Conservation (phyloP, 2,888 invertebrate species). For the Caenorhabditis angaria region DNA sequence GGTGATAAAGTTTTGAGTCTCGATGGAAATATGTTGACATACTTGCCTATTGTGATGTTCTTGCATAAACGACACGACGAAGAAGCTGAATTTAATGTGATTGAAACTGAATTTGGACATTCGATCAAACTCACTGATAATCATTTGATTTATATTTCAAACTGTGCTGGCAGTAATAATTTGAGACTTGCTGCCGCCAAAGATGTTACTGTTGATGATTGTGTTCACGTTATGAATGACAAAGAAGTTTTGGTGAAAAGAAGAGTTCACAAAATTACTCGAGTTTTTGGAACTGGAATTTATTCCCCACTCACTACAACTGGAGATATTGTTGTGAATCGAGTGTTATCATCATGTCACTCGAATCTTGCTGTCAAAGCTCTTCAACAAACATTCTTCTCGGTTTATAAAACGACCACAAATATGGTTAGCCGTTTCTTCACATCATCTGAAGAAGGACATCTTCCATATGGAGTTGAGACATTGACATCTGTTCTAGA, state of each 20-base stretch:
- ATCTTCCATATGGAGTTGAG: constrained; percentile 66
- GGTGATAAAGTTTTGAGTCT: constrained; percentile 68
- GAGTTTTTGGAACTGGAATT: constrained; percentile 58
- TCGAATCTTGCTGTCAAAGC: constrained; percentile 62
- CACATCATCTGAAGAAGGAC: constrained; percentile 22
- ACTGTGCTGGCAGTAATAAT: constrained; percentile 42
- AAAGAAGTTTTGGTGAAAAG: constrained; percentile 26
- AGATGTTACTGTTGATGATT: constrained; percentile 55
- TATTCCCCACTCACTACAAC: constrained; percentile 67
- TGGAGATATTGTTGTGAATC: constrained; percentile 70
- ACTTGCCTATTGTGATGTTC: constrained; percentile 69
- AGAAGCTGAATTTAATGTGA: constrained; percentile 57
- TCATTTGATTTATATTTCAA: constrained; percentile 65
- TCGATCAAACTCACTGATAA: constrained; percentile 63
- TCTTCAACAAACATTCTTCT: constrained; percentile 70
- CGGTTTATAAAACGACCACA: constrained; percentile 43
- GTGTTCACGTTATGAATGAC: constrained; percentile 51
- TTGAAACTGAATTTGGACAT: constrained; percentile 49
- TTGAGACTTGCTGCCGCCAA: constrained; percentile 41
- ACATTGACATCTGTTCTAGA: constrained; percentile 63
- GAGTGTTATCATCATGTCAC: constrained; percentile 68
- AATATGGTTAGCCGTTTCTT: constrained; percentile 18
- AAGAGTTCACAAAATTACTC: constrained; percentile 25
- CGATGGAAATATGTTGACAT: constrained; percentile 65
- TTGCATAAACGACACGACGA: constrained; percentile 61